These are phyloP conservation scores for Icerya purchasi DNA, from an alignment of 2,888 invertebrate species.

Conservation along the genomic window DNA sequence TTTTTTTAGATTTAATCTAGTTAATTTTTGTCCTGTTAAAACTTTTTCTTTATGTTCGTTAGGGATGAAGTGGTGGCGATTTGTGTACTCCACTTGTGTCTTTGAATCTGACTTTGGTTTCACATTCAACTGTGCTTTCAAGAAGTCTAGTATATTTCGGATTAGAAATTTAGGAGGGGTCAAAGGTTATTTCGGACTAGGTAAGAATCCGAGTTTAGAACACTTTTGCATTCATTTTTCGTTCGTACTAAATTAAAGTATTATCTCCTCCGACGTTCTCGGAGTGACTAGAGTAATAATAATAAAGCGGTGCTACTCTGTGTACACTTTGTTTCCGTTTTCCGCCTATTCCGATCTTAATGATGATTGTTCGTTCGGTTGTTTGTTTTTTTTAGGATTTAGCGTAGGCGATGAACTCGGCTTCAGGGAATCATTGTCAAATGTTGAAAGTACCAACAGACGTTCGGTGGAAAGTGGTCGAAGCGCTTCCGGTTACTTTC, in stretches of 20 bases:
- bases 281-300: too few relatives aligned
- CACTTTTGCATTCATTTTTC: conserved; percentile 17
- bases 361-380: neutral
- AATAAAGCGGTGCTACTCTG: too few relatives aligned
- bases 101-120: conserved; percentile 76
- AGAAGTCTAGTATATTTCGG: conserved; percentile 74
- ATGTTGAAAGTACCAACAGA: conserved; percentile 46
- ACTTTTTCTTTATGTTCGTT: conserved; percentile 14
- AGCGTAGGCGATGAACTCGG: conserved; percentile 70
- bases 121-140: conserved; percentile 77
- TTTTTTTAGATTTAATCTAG: too few relatives aligned
- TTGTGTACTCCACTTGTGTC: conserved; percentile 57
- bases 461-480: conserved; percentile 31
- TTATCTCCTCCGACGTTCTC: too few relatives aligned
- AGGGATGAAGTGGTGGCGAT: conserved; percentile 27
- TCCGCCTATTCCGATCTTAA: neutral
- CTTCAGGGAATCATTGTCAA: conserved; percentile 60
- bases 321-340: too few relatives aligned
- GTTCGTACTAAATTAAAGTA: neutral
- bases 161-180: conserved; percentile 75
- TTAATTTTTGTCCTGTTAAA: too few relatives aligned
- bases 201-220: conserved; percentile 36
- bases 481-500: conserved; percentile 12
- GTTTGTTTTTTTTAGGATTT: conserved; percentile 39
- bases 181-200: conserved; percentile 73